These are phyloP conservation scores for Desmodus rotundus DNA, from an alignment of 2,113 vertebrate species.

Conservation along the genomic window DNA sequence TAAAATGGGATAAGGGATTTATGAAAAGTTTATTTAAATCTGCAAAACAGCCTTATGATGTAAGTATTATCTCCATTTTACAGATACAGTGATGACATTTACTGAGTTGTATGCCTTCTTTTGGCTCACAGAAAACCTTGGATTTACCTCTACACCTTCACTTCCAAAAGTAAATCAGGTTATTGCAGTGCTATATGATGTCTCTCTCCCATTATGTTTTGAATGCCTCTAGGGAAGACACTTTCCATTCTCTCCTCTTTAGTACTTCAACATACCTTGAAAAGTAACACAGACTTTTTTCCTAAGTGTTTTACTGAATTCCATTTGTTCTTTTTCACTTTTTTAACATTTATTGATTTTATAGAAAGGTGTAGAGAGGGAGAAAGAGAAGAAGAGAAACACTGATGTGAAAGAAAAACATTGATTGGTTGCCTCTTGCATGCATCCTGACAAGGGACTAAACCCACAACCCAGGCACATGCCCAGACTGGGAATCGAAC, in stretches of 20 bases:
- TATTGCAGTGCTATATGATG: background rate
- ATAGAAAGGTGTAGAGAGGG: too few species aligned
- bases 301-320: background rate
- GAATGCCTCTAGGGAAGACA: background rate
- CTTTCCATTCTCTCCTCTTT: background rate
- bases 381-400: too few species aligned
- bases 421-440: too few species aligned
- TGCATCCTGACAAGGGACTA: too few species aligned
- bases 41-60: background rate
- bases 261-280: background rate
- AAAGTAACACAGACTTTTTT: background rate
- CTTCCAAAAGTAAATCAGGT: background rate
- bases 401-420: too few species aligned
- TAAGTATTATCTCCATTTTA: background rate
- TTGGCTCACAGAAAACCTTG: background rate
- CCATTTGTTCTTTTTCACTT: background rate
- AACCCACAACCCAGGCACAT: too few species aligned
- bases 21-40: background rate
- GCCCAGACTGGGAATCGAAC: too few species aligned
- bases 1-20: background rate
- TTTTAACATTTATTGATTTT: too few species aligned
- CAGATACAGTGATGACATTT: background rate
- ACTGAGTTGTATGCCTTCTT: background rate
- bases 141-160: background rate
- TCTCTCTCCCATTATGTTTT: background rate